These are phyloP conservation scores for Linnaemya tessellans DNA, from an alignment of 2,888 invertebrate species.

Conservation along the genomic window DNA sequence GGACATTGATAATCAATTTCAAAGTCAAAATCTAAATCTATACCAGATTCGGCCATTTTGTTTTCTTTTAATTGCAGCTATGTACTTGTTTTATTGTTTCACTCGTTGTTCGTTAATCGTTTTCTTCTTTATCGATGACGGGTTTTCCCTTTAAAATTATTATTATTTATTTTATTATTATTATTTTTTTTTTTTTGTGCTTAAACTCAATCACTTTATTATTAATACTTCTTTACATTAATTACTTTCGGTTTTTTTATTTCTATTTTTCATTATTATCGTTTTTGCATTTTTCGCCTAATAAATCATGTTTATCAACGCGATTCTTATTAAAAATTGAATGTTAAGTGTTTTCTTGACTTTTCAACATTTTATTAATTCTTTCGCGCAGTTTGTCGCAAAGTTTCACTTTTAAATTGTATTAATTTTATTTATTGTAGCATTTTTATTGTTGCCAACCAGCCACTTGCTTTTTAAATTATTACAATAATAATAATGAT, in stretches of 20 bases:
- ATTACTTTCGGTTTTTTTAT: slow-evolving; percentile 39
- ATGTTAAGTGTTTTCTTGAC: slow-evolving; percentile 26
- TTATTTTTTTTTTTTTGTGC: slow-evolving; percentile 21
- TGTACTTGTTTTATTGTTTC: slow-evolving; percentile 43
- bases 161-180: slow-evolving; percentile 43
- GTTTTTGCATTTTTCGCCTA: slow-evolving; percentile 26
- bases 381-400: slow-evolving; percentile 52
- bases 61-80: slow-evolving; percentile 27
- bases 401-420: slow-evolving; percentile 57
- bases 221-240: slow-evolving; percentile 46
- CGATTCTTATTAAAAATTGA: slow-evolving; percentile 46
- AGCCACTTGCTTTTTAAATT: slow-evolving; percentile 40
- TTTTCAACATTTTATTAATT: slow-evolving; percentile 38
- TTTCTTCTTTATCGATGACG: slow-evolving; percentile 39
- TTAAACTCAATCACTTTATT: slow-evolving; percentile 58
- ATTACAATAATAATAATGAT: slow-evolving; percentile 52
- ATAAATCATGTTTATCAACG: slow-evolving; percentile 60
- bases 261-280: not conserved
- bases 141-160: slow-evolving; percentile 36
- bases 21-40: slow-evolving; percentile 87
- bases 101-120: slow-evolving; percentile 47
- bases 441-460: slow-evolving; percentile 60
- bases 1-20: slow-evolving; percentile 78
- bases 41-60: slow-evolving; percentile 85
- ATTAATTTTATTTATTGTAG: slow-evolving; percentile 42